A percentile compares a stretch with the other conserved stretches of the same genome.
Evolutionary conservation across 1,140 invertebrate species (phyloP).

Genomic region (Amphibalanus amphitrite): DNA sequence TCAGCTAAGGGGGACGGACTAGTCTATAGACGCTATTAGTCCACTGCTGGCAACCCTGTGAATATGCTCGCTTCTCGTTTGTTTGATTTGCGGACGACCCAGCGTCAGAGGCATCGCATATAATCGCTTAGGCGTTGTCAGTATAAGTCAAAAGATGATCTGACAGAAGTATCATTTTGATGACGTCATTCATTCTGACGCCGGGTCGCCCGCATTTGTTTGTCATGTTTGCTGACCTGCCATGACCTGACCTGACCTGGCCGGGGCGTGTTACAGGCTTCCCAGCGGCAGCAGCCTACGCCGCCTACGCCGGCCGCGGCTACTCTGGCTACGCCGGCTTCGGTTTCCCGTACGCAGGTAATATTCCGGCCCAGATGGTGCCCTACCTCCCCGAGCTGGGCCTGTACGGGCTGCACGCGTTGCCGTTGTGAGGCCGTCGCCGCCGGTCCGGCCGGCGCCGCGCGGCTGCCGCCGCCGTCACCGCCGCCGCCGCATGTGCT

Average conservation of each 20-base stretch:
- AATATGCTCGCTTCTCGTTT: neutral
- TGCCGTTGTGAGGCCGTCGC: constrained; percentile 18
- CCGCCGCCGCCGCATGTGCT: no score
- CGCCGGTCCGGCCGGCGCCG: no score
- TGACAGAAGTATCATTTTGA: no score
- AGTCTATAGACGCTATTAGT: neutral
- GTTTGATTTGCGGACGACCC: neutral
- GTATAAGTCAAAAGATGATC: no score
- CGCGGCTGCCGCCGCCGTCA: no score
- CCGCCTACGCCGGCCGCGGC: constrained; percentile 78
- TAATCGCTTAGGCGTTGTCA: no score
- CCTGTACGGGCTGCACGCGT: constrained; percentile 25
- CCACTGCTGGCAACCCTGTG: neutral
- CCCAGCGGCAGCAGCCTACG: constrained; percentile 70
- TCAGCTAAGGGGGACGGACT: no score
- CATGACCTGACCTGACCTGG: neutral
- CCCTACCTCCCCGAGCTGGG: constrained; percentile 43
- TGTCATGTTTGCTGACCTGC: no score
- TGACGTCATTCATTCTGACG: no score
- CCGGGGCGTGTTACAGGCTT: constrained; percentile 12
- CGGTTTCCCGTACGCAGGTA: constrained; percentile 92
- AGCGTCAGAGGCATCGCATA: no score
- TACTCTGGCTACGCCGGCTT: constrained; percentile 92
- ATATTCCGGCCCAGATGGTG: constrained; percentile 39
- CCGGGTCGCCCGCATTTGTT: no score